Conservation (phyloP, 2,797 vertebrate species). For the Hephaestus fuliginosus region DNA sequence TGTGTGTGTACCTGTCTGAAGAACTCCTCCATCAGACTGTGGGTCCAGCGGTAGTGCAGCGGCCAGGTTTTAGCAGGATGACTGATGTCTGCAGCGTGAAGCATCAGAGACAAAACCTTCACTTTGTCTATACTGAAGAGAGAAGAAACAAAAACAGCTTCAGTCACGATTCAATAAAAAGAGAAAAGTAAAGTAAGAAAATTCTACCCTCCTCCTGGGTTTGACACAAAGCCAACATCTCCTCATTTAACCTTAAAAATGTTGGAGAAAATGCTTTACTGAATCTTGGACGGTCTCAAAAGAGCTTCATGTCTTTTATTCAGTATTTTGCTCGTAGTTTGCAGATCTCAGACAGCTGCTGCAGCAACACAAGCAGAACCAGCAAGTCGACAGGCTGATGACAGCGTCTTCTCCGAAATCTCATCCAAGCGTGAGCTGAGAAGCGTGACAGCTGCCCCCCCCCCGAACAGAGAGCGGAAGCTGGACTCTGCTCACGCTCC, state of each 20-base stretch:
- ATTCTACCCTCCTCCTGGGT: background rate
- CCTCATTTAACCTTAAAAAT: background rate
- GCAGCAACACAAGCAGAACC: constrained; percentile 42
- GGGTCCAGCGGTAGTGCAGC: constrained; percentile 96
- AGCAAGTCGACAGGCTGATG: constrained; percentile 28
- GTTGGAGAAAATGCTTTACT: background rate
- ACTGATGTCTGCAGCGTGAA: constrained; percentile 98
- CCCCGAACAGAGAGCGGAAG: constrained; percentile 9
- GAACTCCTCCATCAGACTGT: constrained; percentile 98
- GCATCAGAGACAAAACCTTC: constrained; percentile 97
- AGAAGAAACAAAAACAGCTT: background rate
- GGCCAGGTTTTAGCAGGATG: constrained; percentile 97
- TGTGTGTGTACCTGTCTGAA: constrained; percentile 91
- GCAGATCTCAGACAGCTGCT: constrained; percentile 11
- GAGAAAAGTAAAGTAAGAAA: background rate
- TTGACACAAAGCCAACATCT: background rate
- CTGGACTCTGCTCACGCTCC: constrained; percentile 3
- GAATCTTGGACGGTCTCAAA: no score
- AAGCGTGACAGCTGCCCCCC: constrained; percentile 25
- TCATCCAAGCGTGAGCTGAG: constrained; percentile 49
- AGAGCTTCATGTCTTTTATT: constrained; percentile 8
- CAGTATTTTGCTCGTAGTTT: constrained; percentile 9
- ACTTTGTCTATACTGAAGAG: constrained; percentile 94
- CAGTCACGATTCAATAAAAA: background rate
- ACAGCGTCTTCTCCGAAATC: constrained; percentile 44